Conservation (phyloP, 2,113 vertebrate species). For the Vulpes vulpes region DNA sequence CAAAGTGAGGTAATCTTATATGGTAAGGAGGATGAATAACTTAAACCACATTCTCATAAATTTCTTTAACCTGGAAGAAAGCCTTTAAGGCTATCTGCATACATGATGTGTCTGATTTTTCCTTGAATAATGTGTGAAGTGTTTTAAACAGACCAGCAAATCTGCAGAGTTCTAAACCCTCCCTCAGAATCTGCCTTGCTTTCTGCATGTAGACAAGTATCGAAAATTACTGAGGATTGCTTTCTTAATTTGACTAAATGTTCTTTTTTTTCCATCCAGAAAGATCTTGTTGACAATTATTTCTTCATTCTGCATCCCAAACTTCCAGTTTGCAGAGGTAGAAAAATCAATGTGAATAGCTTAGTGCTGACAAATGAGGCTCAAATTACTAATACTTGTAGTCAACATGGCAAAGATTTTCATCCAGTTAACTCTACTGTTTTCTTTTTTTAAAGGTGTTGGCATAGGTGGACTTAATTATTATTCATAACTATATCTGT, state of each 20-base stretch:
- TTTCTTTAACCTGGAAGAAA: slow-evolving; percentile 57
- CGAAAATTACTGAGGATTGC: slow-evolving; percentile 37
- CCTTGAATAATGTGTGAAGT: slow-evolving; percentile 49
- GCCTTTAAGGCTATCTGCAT: slow-evolving; percentile 43
- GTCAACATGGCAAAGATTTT: slow-evolving; percentile 36
- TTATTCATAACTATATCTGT: slow-evolving; percentile 16
- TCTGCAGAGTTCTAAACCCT: slow-evolving; percentile 25
- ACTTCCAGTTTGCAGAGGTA: slow-evolving; percentile 61
- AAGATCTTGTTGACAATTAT: slow-evolving; percentile 69
- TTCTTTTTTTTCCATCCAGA: slow-evolving; percentile 52
- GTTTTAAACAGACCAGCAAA: slow-evolving; percentile 57
- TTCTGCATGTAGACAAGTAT: slow-evolving; percentile 43
- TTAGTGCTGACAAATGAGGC: slow-evolving; percentile 63
- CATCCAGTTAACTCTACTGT: not conserved
- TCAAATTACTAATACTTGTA: slow-evolving; percentile 50
- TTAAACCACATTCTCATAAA: not conserved
- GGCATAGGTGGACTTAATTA: not conserved
- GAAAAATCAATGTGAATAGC: slow-evolving; percentile 77
- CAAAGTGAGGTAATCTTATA: slow-evolving; percentile 52
- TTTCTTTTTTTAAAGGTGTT: slow-evolving; percentile 28
- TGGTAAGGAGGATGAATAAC: slow-evolving; percentile 39
- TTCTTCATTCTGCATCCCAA: slow-evolving; percentile 64
- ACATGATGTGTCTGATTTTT: slow-evolving; percentile 28
- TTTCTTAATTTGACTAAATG: slow-evolving; percentile 67
- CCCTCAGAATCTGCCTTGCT: slow-evolving; percentile 38